These are phyloP conservation scores for Macaria liturata DNA, from an alignment of 2,888 invertebrate species.

Conservation along the genomic window DNA sequence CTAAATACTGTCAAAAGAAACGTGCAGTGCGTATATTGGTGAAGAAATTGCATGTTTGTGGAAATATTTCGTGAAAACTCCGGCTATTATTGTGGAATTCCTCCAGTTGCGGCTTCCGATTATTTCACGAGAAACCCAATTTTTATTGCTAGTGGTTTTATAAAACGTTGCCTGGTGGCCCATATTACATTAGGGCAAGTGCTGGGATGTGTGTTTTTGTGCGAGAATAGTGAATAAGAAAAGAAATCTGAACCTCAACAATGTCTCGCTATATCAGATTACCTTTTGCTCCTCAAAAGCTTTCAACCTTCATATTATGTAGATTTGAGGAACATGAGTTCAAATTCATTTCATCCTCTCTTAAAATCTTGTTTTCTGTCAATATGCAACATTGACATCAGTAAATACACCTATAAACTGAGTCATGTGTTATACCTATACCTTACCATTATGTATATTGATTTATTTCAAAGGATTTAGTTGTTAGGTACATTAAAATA, in stretches of 20 bases:
- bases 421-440: too few relatives aligned
- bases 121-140: background rate
- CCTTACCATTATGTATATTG: too few relatives aligned
- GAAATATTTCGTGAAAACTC: conserved; percentile 19
- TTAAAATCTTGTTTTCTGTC: too few relatives aligned
- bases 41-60: conserved; percentile 18
- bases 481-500: too few relatives aligned
- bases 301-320: background rate
- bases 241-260: conserved; percentile 2
- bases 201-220: background rate
- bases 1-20: background rate
- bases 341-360: too few relatives aligned
- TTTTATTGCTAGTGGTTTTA: background rate
- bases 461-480: too few relatives aligned
- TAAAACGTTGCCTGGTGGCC: background rate
- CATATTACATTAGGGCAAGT: background rate
- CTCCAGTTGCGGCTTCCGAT: conserved; percentile 12
- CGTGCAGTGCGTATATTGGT: conserved; percentile 22
- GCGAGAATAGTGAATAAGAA: background rate
- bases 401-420: too few relatives aligned
- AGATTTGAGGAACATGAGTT: too few relatives aligned
- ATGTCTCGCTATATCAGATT: conserved; percentile 5
- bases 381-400: too few relatives aligned
- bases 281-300: conserved; percentile 1
- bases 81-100: conserved; percentile 8